These are phyloP conservation scores for Menura novaehollandiae DNA, from an alignment of 2,113 vertebrate species.

Conservation along the genomic window DNA sequence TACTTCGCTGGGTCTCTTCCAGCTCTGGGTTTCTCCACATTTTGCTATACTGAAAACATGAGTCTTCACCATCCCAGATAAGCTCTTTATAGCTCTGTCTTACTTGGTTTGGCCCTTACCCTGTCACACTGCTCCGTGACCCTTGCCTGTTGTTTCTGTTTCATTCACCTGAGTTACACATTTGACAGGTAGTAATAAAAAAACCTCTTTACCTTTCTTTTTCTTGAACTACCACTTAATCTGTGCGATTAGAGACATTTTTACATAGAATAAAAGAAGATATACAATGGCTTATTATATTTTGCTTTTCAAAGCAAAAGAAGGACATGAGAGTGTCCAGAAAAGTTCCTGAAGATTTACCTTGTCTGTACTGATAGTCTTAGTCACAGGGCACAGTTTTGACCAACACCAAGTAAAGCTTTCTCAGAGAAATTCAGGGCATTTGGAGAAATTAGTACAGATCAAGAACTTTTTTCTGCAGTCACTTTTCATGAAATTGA, in stretches of 20 bases:
- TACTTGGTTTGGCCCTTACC: background rate
- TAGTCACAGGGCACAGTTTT: background rate
- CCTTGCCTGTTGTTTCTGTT: background rate
- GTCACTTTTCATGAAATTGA: background rate
- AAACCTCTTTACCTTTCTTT: background rate
- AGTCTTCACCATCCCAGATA: background rate
- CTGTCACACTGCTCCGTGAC: background rate
- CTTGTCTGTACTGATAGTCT: rapidly evolving
- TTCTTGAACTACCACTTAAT: background rate
- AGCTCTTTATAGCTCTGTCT: background rate
- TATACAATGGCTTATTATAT: background rate
- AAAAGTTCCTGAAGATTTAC: background rate
- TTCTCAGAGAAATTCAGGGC: background rate
- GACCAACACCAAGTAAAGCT: background rate
- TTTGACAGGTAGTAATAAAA: background rate
- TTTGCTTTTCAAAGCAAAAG: background rate
- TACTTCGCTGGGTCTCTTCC: background rate
- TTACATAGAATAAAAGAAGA: background rate
- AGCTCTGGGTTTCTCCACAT: background rate
- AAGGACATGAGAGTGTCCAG: background rate
- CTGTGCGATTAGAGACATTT: background rate
- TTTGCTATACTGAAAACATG: background rate
- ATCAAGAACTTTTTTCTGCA: background rate
- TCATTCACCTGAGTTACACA: background rate
- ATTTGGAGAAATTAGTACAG: background rate